Evolutionary conservation across 2,113 vertebrate species (phyloP).

Genomic region (Chlorodrepanis virens): DNA sequence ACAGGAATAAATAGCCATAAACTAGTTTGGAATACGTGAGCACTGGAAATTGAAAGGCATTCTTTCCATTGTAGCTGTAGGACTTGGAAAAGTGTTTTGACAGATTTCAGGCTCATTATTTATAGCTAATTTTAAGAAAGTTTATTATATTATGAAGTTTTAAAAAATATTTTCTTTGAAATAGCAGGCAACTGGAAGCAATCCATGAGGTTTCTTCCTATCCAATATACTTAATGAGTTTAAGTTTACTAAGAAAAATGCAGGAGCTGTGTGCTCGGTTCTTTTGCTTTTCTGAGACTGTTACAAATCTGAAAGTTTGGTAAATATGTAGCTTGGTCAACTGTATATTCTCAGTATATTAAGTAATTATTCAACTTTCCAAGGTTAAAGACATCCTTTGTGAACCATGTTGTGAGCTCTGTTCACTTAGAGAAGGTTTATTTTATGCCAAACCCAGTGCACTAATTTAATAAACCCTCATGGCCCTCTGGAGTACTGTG

Average conservation of each 20-base stretch:
- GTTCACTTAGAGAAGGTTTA: neutral
- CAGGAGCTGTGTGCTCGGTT: neutral
- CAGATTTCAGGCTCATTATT: neutral
- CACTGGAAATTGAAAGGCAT: neutral
- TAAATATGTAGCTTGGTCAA: neutral
- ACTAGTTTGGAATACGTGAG: neutral
- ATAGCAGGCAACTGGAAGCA: neutral
- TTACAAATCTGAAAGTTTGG: neutral
- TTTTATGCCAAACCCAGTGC: neutral
- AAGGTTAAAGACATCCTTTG: neutral
- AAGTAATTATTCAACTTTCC: neutral
- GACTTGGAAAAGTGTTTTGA: neutral
- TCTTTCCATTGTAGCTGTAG: neutral
- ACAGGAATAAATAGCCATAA: neutral
- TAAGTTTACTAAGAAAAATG: neutral
- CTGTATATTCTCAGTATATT: neutral
- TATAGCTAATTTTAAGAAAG: neutral
- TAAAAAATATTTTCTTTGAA: neutral
- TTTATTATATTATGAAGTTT: neutral
- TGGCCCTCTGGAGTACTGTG: too few relatives aligned
- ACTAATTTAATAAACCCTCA: neutral
- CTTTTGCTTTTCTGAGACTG: neutral
- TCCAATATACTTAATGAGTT: neutral
- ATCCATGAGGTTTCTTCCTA: neutral
- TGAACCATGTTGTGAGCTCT: neutral